Percentiles rank a stretch among this genome's conserved stretches.
Conservation (phyloP, 2,888 invertebrate genomes). For the Serripes groenlandicus region DNA sequence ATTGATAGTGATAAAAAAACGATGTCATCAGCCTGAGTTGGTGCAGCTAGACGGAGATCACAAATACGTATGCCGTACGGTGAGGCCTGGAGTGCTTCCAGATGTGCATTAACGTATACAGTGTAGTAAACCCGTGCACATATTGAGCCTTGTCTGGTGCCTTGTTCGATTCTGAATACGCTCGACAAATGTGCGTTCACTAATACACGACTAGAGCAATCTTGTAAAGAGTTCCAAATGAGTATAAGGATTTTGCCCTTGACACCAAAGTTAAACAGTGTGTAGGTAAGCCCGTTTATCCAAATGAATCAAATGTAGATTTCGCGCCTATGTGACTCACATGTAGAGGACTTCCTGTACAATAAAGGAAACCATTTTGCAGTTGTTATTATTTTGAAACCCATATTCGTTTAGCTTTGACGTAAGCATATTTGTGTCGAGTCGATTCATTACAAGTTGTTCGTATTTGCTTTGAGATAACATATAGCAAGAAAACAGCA, state of each 20-base stretch:
- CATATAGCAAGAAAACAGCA: no score
- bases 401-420: no score
- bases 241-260: conserved; percentile 1
- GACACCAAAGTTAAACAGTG: conserved; percentile 4
- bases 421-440: no score
- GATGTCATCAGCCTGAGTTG: conserved; percentile 29
- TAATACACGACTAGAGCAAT: conserved; percentile 3
- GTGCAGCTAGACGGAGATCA: neutral
- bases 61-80: conserved; percentile 15
- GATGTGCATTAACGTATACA: conserved; percentile 16
- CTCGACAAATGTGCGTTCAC: neutral
- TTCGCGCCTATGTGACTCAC: no score
- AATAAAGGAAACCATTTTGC: no score
- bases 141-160: conserved; percentile 24
- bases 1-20: conserved; percentile 9
- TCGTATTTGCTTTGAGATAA: no score
- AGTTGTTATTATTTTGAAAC: no score
- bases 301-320: no score
- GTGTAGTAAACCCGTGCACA: conserved; percentile 24
- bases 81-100: conserved; percentile 3
- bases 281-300: conserved; percentile 24
- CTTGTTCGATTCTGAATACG: conserved; percentile 20
- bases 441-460: no score
- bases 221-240: conserved; percentile 3
- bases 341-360: no score